Evolutionary conservation across 2,888 invertebrate genomes (phyloP).

Genomic region (Lochmaea crataegi): DNA sequence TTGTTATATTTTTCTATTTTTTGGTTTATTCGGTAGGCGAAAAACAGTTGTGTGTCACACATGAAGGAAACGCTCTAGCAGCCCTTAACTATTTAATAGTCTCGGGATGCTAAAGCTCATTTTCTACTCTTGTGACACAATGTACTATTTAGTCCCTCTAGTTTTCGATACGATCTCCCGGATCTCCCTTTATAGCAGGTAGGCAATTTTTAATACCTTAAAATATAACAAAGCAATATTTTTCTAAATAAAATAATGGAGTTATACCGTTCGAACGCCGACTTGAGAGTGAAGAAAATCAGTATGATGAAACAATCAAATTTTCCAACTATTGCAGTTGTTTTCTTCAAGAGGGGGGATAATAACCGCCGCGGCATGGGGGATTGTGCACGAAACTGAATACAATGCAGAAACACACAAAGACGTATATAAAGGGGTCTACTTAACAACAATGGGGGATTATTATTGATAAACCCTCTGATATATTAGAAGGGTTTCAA

Average conservation of each 20-base stretch:
- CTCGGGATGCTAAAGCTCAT: no score
- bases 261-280: background rate
- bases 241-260: background rate
- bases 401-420: background rate
- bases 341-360: background rate
- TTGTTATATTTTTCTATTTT: no score
- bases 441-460: background rate
- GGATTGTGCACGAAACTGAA: background rate
- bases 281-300: background rate
- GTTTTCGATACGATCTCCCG: no score
- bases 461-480: background rate
- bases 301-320: background rate
- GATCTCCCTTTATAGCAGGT: no score
- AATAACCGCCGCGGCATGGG: background rate
- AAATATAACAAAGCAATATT: no score
- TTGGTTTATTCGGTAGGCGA: no score
- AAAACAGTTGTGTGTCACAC: no score
- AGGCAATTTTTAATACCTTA: no score
- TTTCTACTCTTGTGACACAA: no score
- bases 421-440: background rate
- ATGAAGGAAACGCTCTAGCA: no score
- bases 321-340: background rate
- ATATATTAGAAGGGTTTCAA: background rate
- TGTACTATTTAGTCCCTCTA: no score
- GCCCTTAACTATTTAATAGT: no score